Base-by-base conservation (phyloP, 1,140 invertebrate species). In the Cyclargus thomasi region DNA sequence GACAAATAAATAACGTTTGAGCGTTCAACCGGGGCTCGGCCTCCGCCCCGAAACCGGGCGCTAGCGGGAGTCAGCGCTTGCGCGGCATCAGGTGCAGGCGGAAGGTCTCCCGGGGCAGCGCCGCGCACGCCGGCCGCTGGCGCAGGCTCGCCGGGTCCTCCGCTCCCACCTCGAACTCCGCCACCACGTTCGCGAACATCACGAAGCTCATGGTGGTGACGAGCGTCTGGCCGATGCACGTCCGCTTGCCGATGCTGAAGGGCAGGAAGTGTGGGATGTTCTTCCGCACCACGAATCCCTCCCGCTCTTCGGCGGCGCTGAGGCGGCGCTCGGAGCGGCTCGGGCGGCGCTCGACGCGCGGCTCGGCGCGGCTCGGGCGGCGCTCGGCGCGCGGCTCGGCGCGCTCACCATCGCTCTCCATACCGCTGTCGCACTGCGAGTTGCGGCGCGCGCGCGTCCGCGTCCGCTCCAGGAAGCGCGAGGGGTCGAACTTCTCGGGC, bases 221-320 rank as follows among this genome's bases (percentile, higher is more conserved):
- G 57, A 98, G 88, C 66, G 95, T 95, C 86, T 97, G 96, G 0
- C 97, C 97, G 74, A 98, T 95, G 80, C 97, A 98, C 0, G 96
- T 96, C 11, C 97, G 91, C 71, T 96, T 94, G 0, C 97, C 95
- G 35, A 95, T 96, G 71, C 96, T 96, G 86, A 97, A 98, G 0
- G 97, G 97, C 18, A 97, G 89, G 77, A 97, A 98, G 81, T 96
- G 93, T 1, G 95, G 89, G 53, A 93, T 91, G 71, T 92, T 92
- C 70, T 83, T 92, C 69, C 83, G 92, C 0, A 92, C 77, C 7
- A 80, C 77, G 1, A 81, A 71, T 1, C 86, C 69, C 35, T 91
- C 89, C 22, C 80, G 90, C 47, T 90, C 89, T 18, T 85, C 81
- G 3, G 70, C 77, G 0, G 57, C 18, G 62, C 72, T 47, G 79